Conservation (phyloP, 1,140 invertebrate genomes). For the Microplitis mediator region DNA sequence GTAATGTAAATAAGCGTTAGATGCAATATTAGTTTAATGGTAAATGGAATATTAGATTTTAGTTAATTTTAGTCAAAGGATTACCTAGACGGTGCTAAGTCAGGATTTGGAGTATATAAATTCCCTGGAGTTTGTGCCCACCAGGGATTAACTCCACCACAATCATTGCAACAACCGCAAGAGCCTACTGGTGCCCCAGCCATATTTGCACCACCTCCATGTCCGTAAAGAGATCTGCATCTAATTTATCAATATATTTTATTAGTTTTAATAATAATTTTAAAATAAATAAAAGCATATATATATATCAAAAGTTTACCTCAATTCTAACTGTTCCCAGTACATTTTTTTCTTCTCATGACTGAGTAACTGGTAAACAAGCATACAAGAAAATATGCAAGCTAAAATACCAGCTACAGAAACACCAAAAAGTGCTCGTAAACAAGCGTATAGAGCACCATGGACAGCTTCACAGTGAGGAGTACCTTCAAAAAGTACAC, state of each 20-base stretch:
- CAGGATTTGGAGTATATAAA: constrained; percentile 82
- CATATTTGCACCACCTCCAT: constrained; percentile 61
- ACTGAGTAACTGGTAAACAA: constrained; percentile 85
- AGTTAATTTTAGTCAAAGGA: constrained; percentile 1
- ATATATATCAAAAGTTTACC: constrained; percentile 44
- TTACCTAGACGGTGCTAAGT: constrained; percentile 57
- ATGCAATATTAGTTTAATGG: background rate
- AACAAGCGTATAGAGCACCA: constrained; percentile 82
- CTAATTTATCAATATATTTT: constrained; percentile 13
- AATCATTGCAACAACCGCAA: constrained; percentile 77
- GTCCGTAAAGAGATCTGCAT: constrained; percentile 76
- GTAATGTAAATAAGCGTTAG: constrained; percentile 11
- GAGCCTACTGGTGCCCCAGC: constrained; percentile 58
- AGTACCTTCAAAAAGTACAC: constrained; percentile 78
- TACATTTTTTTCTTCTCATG: constrained; percentile 94
- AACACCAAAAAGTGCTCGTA: constrained; percentile 85
- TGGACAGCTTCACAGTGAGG: constrained; percentile 86
- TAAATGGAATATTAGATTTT: background rate
- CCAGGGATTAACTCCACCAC: constrained; percentile 65
- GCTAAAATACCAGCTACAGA: constrained; percentile 87
- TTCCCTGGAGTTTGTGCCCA: constrained; percentile 68
- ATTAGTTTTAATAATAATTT: too few species aligned
- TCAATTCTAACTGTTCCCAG: constrained; percentile 86
- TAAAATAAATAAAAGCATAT: background rate
- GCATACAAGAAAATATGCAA: constrained; percentile 90